Percentiles rank a stretch among this genome's conserved stretches.
Conservation (phyloP, 2,797 vertebrate genomes). For the Coregonus ussuriensis region DNA sequence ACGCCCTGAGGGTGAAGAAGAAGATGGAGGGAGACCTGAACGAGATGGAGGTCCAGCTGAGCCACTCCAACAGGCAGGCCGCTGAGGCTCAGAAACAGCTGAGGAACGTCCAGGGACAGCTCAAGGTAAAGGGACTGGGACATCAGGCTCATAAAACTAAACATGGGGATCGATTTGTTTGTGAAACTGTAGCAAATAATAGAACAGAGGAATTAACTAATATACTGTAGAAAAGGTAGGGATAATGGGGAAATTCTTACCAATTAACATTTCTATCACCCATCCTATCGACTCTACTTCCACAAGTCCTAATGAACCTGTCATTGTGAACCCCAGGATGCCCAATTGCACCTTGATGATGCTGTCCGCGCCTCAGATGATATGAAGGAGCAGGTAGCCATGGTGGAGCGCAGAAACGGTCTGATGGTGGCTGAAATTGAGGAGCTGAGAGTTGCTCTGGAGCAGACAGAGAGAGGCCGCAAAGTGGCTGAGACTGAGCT, state of each 20-base stretch:
- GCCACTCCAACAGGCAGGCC: too few relatives aligned
- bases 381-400: slow-evolving; percentile 86
- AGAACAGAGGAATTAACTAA: not conserved
- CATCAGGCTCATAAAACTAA: not conserved
- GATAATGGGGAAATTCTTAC: not conserved
- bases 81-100: too few relatives aligned
- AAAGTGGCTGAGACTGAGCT: slow-evolving; percentile 44
- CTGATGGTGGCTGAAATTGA: too few relatives aligned
- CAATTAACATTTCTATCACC: not conserved
- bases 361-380: slow-evolving; percentile 80
- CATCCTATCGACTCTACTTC: slow-evolving; percentile 30
- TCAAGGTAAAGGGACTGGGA: slow-evolving; percentile 33
- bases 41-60: too few relatives aligned
- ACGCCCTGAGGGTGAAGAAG: slow-evolving; percentile 89
- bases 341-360: slow-evolving; percentile 84
- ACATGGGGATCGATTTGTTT: not conserved
- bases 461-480: slow-evolving; percentile 83
- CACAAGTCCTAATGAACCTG: slow-evolving; percentile 73
- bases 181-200: not conserved
- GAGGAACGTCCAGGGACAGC: too few relatives aligned
- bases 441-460: slow-evolving; percentile 64
- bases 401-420: slow-evolving; percentile 84
- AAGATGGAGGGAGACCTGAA: slow-evolving; percentile 81
- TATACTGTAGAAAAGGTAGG: not conserved
- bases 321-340: slow-evolving; percentile 70